Conservation (phyloP, 2,113 vertebrate species). For the Dasyornis broadbenti region DNA sequence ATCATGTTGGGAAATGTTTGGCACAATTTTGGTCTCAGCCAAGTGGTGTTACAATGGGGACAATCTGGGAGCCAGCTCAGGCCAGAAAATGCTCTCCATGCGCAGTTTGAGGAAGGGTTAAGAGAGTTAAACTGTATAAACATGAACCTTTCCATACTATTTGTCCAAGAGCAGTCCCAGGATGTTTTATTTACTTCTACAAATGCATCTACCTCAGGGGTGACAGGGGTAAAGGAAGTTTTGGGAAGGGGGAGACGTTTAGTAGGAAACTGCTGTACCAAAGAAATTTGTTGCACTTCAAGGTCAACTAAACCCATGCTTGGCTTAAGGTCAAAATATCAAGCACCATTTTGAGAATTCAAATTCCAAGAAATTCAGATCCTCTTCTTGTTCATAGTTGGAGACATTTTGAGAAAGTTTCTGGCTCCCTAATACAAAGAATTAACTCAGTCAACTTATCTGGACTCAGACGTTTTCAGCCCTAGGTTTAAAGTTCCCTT, state of each 20-base stretch:
- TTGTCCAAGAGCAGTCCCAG: background rate
- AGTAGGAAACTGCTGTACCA: background rate
- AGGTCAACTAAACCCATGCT: background rate
- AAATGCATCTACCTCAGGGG: background rate
- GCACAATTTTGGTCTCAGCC: background rate
- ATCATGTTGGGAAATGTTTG: background rate
- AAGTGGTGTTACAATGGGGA: background rate
- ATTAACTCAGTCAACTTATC: background rate
- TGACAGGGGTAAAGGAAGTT: background rate
- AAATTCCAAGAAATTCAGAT: background rate
- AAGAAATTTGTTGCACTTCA: background rate
- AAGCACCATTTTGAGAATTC: background rate
- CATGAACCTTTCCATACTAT: background rate
- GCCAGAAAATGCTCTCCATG: background rate
- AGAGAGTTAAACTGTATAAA: background rate
- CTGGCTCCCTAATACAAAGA: background rate
- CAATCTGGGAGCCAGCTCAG: background rate
- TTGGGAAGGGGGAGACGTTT: background rate
- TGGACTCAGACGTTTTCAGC: background rate
- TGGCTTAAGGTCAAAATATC: background rate
- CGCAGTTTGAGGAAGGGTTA: background rate
- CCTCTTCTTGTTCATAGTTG: background rate
- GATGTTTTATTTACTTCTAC: background rate
- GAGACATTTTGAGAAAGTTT: background rate
- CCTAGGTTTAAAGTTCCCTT: background rate